phyloP scores from a whole-genome alignment of 2,113 vertebrate species.

The Sus scrofa region T2T-Sscrofa CM000812.6:177733001-177733500 shows the following conservation, averaged over 20 bases:
- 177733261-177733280: background rate
- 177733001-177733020: background rate
- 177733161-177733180: background rate
- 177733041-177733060: background rate
- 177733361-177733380: slow-evolving; percentile 33
- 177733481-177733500: no score
- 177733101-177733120: background rate
- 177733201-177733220: background rate
- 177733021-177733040: background rate
- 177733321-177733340: background rate
- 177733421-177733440: no score
- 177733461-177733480: no score
- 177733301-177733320: background rate
- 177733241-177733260: background rate
- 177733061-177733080: background rate
- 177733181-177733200: background rate
- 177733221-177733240: background rate
- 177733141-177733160: background rate
- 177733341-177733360: background rate
- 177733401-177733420: no score
- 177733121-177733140: background rate
- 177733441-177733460: no score
- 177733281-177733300: background rate
- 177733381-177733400: background rate
- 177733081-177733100: background rate